Evolutionary conservation across 2,113 vertebrate genomes (phyloP).

Genomic region (Odocoileus hemionus): DNA sequence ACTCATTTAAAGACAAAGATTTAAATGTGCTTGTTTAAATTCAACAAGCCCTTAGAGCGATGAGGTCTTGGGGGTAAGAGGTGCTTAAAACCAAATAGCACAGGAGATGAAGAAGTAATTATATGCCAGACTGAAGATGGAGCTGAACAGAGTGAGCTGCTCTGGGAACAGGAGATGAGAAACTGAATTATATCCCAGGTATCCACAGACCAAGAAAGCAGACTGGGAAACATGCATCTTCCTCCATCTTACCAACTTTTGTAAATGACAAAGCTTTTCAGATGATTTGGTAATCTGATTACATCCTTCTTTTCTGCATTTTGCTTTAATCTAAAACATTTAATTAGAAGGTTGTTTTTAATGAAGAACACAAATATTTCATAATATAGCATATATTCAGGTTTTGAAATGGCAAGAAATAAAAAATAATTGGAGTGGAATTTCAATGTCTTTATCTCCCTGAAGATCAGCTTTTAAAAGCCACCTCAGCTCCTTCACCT

Average conservation of each 20-base stretch:
- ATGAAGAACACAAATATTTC: slow-evolving; percentile 39
- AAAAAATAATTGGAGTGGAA: slow-evolving; percentile 41
- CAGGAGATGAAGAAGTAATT: slow-evolving; percentile 74
- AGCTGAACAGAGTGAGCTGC: slow-evolving; percentile 59
- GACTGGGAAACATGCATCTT: background rate
- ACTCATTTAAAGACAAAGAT: slow-evolving; percentile 73
- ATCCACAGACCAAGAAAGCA: slow-evolving; percentile 24
- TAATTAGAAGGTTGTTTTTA: slow-evolving; percentile 42
- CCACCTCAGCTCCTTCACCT: background rate
- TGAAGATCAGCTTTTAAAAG: slow-evolving; percentile 4
- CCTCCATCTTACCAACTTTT: slow-evolving; percentile 7
- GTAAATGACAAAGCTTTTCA: slow-evolving; percentile 1
- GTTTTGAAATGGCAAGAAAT: slow-evolving; percentile 21
- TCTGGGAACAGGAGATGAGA: slow-evolving; percentile 59
- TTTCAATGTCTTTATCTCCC: slow-evolving; percentile 1
- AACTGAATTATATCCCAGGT: slow-evolving; percentile 60
- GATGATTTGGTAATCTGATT: slow-evolving; percentile 3
- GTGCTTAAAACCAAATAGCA: slow-evolving; percentile 76
- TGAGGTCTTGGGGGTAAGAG: slow-evolving; percentile 68
- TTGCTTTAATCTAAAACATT: background rate
- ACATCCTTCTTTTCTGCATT: background rate
- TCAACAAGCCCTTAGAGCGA: slow-evolving; percentile 67
- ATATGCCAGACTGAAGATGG: slow-evolving; percentile 52
- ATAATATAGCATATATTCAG: background rate
- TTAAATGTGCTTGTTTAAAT: slow-evolving; percentile 73